Evolutionary conservation across 2,113 vertebrate genomes (phyloP).

Genomic region (Anhinga rufa): DNA sequence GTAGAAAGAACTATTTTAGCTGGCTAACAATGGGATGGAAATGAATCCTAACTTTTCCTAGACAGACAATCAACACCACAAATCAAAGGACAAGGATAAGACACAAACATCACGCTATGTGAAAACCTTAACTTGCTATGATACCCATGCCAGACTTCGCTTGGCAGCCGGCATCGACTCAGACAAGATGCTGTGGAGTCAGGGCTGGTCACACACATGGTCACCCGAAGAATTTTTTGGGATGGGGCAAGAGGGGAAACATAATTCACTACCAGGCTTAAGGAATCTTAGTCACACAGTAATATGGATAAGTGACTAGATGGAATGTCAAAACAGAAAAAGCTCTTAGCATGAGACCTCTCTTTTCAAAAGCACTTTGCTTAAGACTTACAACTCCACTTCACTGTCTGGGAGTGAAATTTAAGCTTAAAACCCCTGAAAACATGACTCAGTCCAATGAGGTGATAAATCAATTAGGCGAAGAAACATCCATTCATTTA

Average conservation of each 20-base stretch:
- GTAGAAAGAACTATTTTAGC: background rate
- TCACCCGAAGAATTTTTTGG: background rate
- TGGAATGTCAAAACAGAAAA: background rate
- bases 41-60: background rate
- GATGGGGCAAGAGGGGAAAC: background rate
- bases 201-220: background rate
- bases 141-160: background rate
- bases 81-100: background rate
- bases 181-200: background rate
- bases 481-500: background rate
- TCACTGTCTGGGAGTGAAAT: background rate
- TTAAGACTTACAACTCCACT: background rate
- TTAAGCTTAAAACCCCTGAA: background rate
- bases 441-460: background rate
- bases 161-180: background rate
- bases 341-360: background rate
- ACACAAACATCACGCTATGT: background rate
- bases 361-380: background rate
- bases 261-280: background rate
- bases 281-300: background rate
- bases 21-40: background rate
- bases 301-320: background rate
- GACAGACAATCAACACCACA: background rate
- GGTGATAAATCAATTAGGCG: background rate
- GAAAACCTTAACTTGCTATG: background rate